Conservation (phyloP, 53 echinoderm and acorn worm genomes). For the Holothuria leucospilota region DNA sequence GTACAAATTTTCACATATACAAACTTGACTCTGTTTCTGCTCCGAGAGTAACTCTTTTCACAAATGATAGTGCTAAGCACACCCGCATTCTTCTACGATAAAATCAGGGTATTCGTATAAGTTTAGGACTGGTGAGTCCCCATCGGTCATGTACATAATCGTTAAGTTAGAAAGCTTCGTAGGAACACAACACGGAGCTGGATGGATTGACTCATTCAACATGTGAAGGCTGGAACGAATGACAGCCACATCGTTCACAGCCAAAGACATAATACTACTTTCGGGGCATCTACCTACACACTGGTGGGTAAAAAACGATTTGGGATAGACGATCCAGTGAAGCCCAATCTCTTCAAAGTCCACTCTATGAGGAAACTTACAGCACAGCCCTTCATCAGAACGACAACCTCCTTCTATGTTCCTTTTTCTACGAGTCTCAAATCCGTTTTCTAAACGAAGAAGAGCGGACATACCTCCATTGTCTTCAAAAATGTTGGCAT, state of each 20-base stretch:
- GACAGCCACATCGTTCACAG: slow-evolving; percentile 7
- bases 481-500: not conserved
- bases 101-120: not conserved
- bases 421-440: not conserved
- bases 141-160: not conserved
- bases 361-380: slow-evolving; percentile 2
- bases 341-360: not conserved
- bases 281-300: slow-evolving; percentile 20
- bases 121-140: not conserved
- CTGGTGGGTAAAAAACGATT: not conserved
- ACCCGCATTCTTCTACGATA: slow-evolving; percentile 7
- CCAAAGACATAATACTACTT: not conserved
- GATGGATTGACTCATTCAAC: slow-evolving; percentile 8
- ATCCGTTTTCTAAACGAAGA: not conserved
- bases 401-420: not conserved
- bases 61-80: not conserved
- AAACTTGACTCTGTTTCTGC: no score
- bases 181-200: slow-evolving; percentile 25
- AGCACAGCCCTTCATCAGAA: not conserved
- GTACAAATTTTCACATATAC: no score
- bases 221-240: not conserved
- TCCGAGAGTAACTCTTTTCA: not conserved
- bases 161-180: slow-evolving; percentile 11
- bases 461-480: not conserved
- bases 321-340: not conserved